phyloP scores from a whole-genome alignment of 2,797 vertebrate genomes.

The Heteromormyrus szaboi region DNA sequence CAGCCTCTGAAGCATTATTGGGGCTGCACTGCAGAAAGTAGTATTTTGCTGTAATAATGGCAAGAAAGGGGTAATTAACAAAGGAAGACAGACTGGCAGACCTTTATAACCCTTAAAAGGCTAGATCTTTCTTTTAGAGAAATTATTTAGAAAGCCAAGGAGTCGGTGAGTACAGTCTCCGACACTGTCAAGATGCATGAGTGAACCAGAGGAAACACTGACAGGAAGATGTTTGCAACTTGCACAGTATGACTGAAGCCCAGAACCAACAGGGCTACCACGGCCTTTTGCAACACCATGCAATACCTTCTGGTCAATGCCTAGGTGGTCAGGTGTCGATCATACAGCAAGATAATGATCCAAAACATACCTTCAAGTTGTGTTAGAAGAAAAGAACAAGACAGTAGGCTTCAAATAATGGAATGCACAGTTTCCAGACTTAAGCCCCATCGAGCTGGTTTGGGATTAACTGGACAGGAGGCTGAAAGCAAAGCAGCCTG shows the following conservation, averaged over 20 bases:
- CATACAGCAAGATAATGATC: not conserved
- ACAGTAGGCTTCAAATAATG: not conserved
- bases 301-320: not conserved
- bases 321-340: not conserved
- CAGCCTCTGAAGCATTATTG: not conserved
- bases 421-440: not conserved
- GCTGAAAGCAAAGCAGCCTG: not conserved
- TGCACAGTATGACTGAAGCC: not conserved
- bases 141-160: not conserved
- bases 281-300: not conserved
- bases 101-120: not conserved
- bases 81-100: not conserved
- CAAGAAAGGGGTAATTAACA: not conserved
- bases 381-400: not conserved
- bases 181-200: not conserved
- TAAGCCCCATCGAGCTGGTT: not conserved
- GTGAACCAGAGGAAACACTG: not conserved
- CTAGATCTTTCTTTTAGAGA: not conserved
- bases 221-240: not conserved
- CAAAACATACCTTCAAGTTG: not conserved
- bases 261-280: not conserved
- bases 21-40: not conserved
- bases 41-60: not conserved
- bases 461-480: not conserved
- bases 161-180: not conserved